These are phyloP conservation scores for Cenopis cana DNA, from an alignment of 2,888 invertebrate species.

Conservation along the genomic window DNA sequence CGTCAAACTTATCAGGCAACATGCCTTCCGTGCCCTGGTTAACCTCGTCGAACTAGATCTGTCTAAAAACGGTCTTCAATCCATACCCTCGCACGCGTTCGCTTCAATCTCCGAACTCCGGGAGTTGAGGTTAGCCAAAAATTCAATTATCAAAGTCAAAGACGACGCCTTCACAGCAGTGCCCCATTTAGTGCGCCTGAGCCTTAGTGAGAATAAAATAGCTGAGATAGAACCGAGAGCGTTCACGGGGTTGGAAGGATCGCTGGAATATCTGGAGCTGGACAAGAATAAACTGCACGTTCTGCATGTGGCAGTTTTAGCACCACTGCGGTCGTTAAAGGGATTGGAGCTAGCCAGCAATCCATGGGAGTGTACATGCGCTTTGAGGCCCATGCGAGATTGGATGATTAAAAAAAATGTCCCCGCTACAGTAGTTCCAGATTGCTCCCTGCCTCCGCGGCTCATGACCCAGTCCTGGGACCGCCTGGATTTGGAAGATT, in stretches of 20 bases:
- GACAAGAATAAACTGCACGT: constrained; percentile 90
- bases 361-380: constrained; percentile 93
- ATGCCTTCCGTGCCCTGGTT: constrained; percentile 90
- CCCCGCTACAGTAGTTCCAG: constrained; percentile 88
- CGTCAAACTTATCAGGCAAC: constrained; percentile 88
- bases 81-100: constrained; percentile 90
- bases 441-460: constrained; percentile 88
- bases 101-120: constrained; percentile 90
- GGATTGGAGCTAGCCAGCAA: constrained; percentile 91
- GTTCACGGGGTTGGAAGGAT: constrained; percentile 89
- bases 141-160: constrained; percentile 89
- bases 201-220: constrained; percentile 90
- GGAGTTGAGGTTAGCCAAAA: constrained; percentile 90
- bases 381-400: constrained; percentile 88
- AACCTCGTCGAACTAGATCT: constrained; percentile 93
- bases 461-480: constrained; percentile 89
- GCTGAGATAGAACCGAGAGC: constrained; percentile 88
- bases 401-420: constrained; percentile 93
- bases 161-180: constrained; percentile 88
- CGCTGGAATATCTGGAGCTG: constrained; percentile 91
- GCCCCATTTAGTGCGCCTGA: constrained; percentile 89
- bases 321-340: constrained; percentile 88
- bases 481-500: constrained; percentile 90
- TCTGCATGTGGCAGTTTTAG: constrained; percentile 87
- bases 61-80: constrained; percentile 88